Evolutionary conservation across 2,888 invertebrate genomes (phyloP), one percentile per base, ranked within the genome.

Genomic region (Hyalella azteca): DNA sequence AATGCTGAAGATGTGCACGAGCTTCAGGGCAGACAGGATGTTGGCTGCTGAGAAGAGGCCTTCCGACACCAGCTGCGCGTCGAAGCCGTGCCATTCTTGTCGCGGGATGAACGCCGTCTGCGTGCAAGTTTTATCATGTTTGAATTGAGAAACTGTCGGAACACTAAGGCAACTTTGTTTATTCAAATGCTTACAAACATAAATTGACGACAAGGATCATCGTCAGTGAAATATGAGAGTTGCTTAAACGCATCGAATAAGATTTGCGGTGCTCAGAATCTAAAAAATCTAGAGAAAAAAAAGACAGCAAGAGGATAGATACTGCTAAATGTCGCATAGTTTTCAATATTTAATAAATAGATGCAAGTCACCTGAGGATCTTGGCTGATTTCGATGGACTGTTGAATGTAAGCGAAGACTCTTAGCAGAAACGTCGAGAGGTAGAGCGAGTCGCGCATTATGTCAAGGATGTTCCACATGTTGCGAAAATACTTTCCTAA

Each of bases 1-100:
- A 86, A 96, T 95, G 79, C 96, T 96, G 89, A 96, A 96, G 86
- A 96, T 90, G 87, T 96, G 95, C 32, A 97, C 93, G 87, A 97
- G 88, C 89, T 97, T 97, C 81, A 97, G 78, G 59, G 82, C 86
- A 81, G 86, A 86, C 81, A 88, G 90, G 84, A 90, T 90, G 86
- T 90, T 90, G 79, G 90, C 90, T 2, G 90, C 89, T 4, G 90
- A 90, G 86, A 90, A 90, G 78, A 90, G 87, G 50, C 88, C 88
- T 82, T 88, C 88, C 5, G 87, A 87, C 45, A 91, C 88, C 26
- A 90, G 87, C 85, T 90, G 90, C 0, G 90, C 90, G 86, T 90
- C 90, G 86, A 88, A 90, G 2, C 90, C 88, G 85, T 90, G 88
- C 90, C 90, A 90, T 39, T 89, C 86, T 76, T 88, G 87, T 3